Percentiles rank a stretch among this genome's conserved stretches.
Evolutionary conservation across 2,113 vertebrate species (phyloP).

Genomic region (Neofelis nebulosa): DNA sequence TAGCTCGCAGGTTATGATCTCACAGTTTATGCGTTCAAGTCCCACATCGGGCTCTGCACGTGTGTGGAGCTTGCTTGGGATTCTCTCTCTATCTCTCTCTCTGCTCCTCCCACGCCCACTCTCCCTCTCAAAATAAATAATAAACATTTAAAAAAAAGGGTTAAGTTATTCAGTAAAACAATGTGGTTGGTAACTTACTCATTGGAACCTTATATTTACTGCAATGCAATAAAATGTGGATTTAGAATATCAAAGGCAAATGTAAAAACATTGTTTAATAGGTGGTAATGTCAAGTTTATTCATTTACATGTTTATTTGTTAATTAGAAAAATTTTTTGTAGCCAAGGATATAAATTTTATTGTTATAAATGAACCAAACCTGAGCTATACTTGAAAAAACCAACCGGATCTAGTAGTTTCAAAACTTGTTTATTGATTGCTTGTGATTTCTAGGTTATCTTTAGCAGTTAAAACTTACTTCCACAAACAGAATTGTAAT

Average conservation of each 20-base stretch:
- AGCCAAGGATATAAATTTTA: conserved; percentile 5
- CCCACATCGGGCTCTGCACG: too few species aligned
- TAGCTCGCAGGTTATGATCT: too few species aligned
- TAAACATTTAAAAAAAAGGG: too few species aligned
- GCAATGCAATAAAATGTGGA: background rate
- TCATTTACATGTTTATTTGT: conserved; percentile 32
- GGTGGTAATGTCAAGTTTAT: background rate
- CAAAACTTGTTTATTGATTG: conserved; percentile 40
- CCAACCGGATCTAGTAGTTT: background rate
- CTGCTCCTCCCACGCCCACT: too few species aligned
- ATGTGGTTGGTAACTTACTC: background rate
- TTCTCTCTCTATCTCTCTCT: too few species aligned
- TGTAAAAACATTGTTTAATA: background rate
- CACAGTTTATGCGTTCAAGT: too few species aligned
- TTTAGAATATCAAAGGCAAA: conserved; percentile 26
- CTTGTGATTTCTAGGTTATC: conserved; percentile 5
- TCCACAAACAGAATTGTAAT: conserved; percentile 36
- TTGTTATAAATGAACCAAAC: conserved; percentile 29
- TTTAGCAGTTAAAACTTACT: conserved; percentile 29
- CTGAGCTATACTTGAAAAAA: background rate
- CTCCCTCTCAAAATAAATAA: too few species aligned
- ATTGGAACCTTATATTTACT: background rate
- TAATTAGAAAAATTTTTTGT: conserved; percentile 24
- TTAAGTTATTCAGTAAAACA: conserved; percentile 34
- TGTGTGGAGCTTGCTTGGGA: too few species aligned